Evolutionary conservation across 2,113 vertebrate genomes (phyloP), one percentile per base, ranked within the genome.

Genomic region (Triplophysa rosa): DNA sequence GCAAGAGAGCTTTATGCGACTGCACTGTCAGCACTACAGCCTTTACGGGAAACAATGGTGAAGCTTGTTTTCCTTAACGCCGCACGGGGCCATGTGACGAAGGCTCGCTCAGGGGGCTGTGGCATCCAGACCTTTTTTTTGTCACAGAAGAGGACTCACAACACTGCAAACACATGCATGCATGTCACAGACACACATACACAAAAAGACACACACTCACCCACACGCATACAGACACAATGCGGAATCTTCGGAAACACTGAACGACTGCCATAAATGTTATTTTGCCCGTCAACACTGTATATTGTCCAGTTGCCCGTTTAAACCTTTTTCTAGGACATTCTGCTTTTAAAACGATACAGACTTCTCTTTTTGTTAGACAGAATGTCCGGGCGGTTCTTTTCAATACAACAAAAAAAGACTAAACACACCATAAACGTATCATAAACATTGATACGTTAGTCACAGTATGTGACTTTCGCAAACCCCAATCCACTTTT

Each of bases 11-110:
- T 89, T 88, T 87, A 86, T 88, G 88, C 87, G 77, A 90, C 87
- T 92, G 92, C 92, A 91, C 84, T 54, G 90, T 93, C 93, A 93
- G 93, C 92, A 92, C 89, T 90, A 80, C 23, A 84, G 90, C 89
- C 90, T 93, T 93, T 92, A 90, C 92, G 89, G 68, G 82, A 77
- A 87, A 93, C 92, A 94, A 94, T 92, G 85, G 92, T 79, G 12
- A 88, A 76, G 86, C 87, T 93, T 94, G 93, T 94, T 92, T 92
- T 92, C 88, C 88, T 92, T 92, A 92, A 92, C 88, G 87, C 90
- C 52, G 75, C 88, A 86, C 84, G 9, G 79, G 80, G 86, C 87
- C 90, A 93, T 93, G 90, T 92, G 90, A 92, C 87, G 83, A 91
- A 91, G 88, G 86, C 89, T 91, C 69, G 56, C 84, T 89, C 81